phyloP scores from a whole-genome alignment of 2,888 invertebrate species.

The Auanema freiburgensis region DNA sequence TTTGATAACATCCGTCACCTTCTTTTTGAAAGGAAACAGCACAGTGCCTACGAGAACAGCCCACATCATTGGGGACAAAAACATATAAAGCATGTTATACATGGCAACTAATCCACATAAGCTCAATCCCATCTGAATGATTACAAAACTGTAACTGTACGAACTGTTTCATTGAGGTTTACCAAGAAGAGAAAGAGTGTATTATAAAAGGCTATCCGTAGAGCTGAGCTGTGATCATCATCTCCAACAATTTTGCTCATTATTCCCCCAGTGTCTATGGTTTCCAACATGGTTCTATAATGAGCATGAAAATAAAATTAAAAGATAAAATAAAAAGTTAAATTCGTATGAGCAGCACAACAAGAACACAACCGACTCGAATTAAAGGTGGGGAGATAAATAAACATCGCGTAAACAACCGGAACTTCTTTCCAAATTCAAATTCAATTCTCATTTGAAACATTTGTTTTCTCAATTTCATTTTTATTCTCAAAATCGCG shows the following conservation, averaged over 20 bases:
- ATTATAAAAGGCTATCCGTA: conserved; percentile 61
- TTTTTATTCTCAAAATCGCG: too few species aligned
- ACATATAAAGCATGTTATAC: conserved; percentile 69
- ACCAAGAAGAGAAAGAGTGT: conserved; percentile 55
- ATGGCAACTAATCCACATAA: conserved; percentile 76
- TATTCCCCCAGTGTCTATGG: conserved; percentile 10
- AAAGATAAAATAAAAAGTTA: too few species aligned
- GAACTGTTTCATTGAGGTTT: neutral
- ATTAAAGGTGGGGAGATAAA: too few species aligned
- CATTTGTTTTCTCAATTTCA: too few species aligned
- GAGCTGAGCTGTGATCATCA: conserved; percentile 51
- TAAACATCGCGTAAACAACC: too few species aligned
- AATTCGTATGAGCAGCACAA: too few species aligned
- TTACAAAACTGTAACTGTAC: neutral
- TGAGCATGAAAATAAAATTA: too few species aligned
- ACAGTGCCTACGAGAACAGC: conserved; percentile 93
- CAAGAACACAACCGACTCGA: too few species aligned
- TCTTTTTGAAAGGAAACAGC: conserved; percentile 89
- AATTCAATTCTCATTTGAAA: too few species aligned
- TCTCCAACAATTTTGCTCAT: conserved; percentile 24
- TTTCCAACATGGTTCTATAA: too few species aligned
- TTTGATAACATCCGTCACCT: conserved; percentile 72
- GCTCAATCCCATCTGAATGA: conserved; percentile 53
- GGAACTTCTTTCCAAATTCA: too few species aligned
- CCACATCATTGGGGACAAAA: conserved; percentile 87